Conservation (phyloP, 2,113 vertebrate genomes). For the Leucoraja erinaceus region DNA sequence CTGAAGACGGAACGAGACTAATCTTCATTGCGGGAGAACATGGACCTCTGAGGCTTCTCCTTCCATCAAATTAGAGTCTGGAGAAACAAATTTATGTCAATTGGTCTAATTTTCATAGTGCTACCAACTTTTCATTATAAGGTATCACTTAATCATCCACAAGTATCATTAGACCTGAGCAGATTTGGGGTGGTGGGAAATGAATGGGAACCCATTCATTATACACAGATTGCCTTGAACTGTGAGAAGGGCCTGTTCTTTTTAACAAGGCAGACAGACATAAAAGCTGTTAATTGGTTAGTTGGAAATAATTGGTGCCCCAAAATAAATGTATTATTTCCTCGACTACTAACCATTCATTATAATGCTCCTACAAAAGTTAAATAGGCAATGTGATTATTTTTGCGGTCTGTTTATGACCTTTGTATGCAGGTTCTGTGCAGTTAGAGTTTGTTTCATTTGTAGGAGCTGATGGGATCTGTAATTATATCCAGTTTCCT, state of each 20-base stretch:
- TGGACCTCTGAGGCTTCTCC: neutral
- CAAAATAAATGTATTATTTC: neutral
- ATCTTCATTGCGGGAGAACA: constrained; percentile 31
- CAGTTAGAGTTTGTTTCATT: neutral
- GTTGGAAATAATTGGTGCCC: neutral
- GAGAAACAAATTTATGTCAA: neutral
- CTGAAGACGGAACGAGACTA: constrained; percentile 44
- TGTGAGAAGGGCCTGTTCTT: neutral
- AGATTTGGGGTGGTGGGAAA: too few relatives aligned
- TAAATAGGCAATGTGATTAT: neutral
- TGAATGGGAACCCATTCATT: neutral
- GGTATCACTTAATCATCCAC: neutral
- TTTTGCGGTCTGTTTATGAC: neutral
- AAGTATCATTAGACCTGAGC: neutral
- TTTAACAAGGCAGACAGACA: neutral
- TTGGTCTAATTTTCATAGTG: neutral
- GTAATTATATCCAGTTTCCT: neutral
- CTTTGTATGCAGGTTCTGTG: neutral
- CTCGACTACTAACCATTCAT: neutral
- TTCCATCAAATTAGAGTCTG: neutral
- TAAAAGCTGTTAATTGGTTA: neutral
- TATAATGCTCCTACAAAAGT: neutral
- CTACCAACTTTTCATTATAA: neutral
- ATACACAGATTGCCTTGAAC: neutral
- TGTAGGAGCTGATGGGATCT: neutral